Conservation (phyloP, 2,888 invertebrate genomes). For the Notocelia uddmanniana region DNA sequence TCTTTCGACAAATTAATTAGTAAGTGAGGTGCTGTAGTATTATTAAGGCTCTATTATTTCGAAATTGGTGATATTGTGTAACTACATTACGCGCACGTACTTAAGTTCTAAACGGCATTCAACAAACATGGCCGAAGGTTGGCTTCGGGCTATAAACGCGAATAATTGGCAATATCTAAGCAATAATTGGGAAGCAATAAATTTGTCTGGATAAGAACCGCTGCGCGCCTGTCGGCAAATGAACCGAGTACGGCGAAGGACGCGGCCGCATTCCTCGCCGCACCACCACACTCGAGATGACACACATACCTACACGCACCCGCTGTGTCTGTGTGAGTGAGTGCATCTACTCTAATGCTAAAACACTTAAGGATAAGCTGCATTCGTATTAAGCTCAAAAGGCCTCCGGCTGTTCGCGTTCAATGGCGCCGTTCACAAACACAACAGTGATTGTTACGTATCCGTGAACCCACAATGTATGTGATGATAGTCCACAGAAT, state of each 20-base stretch:
- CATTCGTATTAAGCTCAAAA: conserved; percentile 60
- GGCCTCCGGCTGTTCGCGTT: conserved; percentile 12
- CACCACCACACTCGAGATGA: conserved; percentile 75
- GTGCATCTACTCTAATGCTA: conserved; percentile 61
- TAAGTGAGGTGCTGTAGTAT: too few species aligned
- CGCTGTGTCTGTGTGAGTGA: conserved; percentile 61
- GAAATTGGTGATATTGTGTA: too few species aligned
- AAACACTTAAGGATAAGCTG: conserved; percentile 66
- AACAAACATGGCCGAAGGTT: conserved; percentile 15
- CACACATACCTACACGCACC: conserved; percentile 77
- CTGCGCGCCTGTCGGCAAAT: conserved; percentile 80
- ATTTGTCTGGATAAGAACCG: conserved; percentile 65
- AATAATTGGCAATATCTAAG: conserved; percentile 61
- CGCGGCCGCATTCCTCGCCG: conserved; percentile 82
- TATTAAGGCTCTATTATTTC: too few species aligned
- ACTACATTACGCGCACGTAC: conserved; percentile 1
- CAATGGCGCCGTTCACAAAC: conserved; percentile 6
- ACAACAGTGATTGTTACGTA: conserved; percentile 19
- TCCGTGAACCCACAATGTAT: conserved; percentile 17
- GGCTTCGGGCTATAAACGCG: conserved; percentile 39
- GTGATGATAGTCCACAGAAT: conserved; percentile 27
- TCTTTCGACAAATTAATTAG: too few species aligned
- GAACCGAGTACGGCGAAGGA: conserved; percentile 82
- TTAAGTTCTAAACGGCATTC: conserved; percentile 20
- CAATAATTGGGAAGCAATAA: conserved; percentile 78